Base-by-base conservation (phyloP, 92 coral and sea anemone species). In the Palythoa caribaeorum region DNA sequence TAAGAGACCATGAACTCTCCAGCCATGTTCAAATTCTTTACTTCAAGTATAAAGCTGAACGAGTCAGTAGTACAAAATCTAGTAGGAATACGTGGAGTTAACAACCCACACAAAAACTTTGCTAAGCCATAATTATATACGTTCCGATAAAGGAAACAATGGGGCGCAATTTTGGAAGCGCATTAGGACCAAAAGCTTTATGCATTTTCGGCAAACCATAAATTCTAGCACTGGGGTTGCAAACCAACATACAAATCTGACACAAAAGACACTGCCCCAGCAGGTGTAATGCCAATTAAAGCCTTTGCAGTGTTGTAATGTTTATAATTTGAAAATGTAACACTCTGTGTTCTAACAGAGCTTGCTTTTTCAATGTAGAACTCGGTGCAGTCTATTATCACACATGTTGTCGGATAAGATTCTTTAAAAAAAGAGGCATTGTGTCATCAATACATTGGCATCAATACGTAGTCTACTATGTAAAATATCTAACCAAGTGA, bases 401-500 rank as follows among this genome's bases (percentile, higher is more conserved):
- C 92, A 37, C 92, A 81, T 5, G 86, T 88, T 47, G 87, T 65
- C 35, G 92, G 94, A 86, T 93, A 87, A 28, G 55, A 77, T 19
- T 91, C 83, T 87, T 83, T 91, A 54, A 93, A 83, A 15, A 86
- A 39, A 17, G 38, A 2, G 9, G 21, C 36, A 20, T 65, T 65
- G 71, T 69, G 54, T 89, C 80, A 70, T 94, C 78, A 73, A 91
- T 78, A 17, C 55, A 63, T 79, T 62, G 66, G 37, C 92, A n/a
- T 28, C 0, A 80, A 28, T 0, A 28, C 89, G 77, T 7, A 91
- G 83, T 71, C 77, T 57, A 7, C 81, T 38, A 81, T 93, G 88
- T 3, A 93, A 69, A 65, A 93, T 91, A 19, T 93, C 92, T 16
- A 93, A 21, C 94, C 94, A 93, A 6, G 96, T 88, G 53, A 93